phyloP scores from a whole-genome alignment of 2,888 invertebrate genomes.

The Tachina grossa region DNA sequence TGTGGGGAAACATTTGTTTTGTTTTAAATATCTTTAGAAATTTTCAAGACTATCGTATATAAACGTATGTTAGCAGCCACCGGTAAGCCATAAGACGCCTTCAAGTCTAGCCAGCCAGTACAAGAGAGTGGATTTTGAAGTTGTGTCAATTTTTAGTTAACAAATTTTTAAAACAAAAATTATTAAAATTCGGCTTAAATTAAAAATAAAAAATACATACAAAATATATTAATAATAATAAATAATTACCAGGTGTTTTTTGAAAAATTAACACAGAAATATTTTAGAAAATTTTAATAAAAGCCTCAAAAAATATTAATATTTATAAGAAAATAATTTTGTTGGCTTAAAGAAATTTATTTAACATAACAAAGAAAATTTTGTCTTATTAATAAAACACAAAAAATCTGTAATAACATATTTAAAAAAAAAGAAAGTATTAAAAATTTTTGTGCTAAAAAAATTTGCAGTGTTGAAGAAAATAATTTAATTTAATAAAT shows the following conservation, averaged over 20 bases:
- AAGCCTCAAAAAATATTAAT: not conserved
- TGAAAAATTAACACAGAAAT: conserved; percentile 8
- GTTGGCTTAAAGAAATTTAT: conserved; percentile 27
- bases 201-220: conserved; percentile 13
- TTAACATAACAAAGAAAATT: conserved; percentile 47
- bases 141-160: conserved; percentile 72
- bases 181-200: conserved; percentile 68
- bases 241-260: conserved; percentile 4
- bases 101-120: conserved; percentile 82
- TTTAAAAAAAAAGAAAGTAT: conserved; percentile 17
- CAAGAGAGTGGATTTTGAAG: conserved; percentile 81
- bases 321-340: conserved; percentile 69
- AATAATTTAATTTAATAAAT: not conserved
- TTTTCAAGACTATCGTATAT: conserved; percentile 76
- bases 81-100: conserved; percentile 83
- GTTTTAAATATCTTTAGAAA: conserved; percentile 28
- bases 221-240: conserved; percentile 18
- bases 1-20: conserved; percentile 26
- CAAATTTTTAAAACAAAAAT: not conserved
- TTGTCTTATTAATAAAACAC: conserved; percentile 65
- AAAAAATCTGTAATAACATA: not conserved
- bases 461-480: conserved; percentile 36
- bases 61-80: conserved; percentile 79
- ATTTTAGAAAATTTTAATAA: conserved; percentile 24
- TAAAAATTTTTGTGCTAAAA: conserved; percentile 20